Evolutionary conservation across 2,113 vertebrate species (phyloP).

Genomic region (Leucoraja erinaceus): DNA sequence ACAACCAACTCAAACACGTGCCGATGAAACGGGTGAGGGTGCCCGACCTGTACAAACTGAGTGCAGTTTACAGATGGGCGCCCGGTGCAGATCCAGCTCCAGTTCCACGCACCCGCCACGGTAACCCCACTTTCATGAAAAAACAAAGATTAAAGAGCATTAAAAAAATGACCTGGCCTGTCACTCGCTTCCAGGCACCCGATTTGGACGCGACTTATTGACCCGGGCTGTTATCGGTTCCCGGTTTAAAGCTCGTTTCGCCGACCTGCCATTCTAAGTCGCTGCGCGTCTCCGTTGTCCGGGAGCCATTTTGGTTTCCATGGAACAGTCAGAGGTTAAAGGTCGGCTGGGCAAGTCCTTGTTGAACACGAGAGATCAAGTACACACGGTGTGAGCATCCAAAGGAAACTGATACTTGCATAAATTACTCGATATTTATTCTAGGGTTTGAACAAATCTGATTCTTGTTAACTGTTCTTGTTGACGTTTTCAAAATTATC

Average conservation of each 20-base stretch:
- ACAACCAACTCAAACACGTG: too few relatives aligned
- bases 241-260: neutral
- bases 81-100: too few relatives aligned
- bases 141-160: neutral
- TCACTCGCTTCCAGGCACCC: neutral
- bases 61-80: too few relatives aligned
- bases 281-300: constrained; percentile 22
- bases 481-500: too few relatives aligned
- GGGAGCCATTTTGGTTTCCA: constrained; percentile 34
- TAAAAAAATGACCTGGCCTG: neutral
- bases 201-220: neutral
- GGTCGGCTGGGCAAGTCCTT: neutral
- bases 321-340: neutral
- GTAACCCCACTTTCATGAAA: neutral
- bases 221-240: neutral
- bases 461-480: too few relatives aligned
- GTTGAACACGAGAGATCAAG: neutral
- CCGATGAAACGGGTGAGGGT: too few relatives aligned
- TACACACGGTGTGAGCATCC: neutral
- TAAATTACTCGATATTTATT: neutral
- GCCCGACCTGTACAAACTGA: too few relatives aligned
- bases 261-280: constrained; percentile 4
- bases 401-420: neutral
- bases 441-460: neutral
- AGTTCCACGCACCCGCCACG: neutral